Conservation (phyloP, 2,888 invertebrate species). For the Eristalis pertinax region DNA sequence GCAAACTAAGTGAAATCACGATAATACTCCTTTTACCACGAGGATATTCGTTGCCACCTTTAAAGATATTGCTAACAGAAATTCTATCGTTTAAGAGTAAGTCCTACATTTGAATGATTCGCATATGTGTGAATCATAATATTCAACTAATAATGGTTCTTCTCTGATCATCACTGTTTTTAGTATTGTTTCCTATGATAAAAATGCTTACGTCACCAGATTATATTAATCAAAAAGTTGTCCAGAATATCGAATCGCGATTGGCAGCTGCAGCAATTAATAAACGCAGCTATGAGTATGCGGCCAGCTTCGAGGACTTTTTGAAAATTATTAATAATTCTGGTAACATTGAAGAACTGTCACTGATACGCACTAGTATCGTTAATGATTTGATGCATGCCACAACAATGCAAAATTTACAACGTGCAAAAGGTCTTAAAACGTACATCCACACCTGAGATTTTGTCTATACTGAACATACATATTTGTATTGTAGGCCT, state of each 20-base stretch:
- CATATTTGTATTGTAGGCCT: constrained; percentile 72
- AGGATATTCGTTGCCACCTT: constrained; percentile 89
- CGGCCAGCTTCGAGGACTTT: constrained; percentile 94
- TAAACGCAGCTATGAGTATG: constrained; percentile 91
- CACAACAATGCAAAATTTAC: constrained; percentile 93
- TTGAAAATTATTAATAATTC: constrained; percentile 91
- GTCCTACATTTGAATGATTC: constrained; percentile 20
- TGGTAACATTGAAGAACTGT: constrained; percentile 90
- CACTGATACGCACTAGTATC: constrained; percentile 91
- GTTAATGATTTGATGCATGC: constrained; percentile 97
- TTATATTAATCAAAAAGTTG: constrained; percentile 93
- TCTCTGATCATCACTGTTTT: background rate
- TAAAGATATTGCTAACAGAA: constrained; percentile 91
- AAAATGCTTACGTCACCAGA: constrained; percentile 94
- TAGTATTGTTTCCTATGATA: constrained; percentile 88
- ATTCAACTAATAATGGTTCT: background rate
- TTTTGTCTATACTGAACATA: background rate
- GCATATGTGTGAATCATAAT: background rate
- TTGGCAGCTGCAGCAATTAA: constrained; percentile 90
- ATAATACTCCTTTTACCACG: constrained; percentile 91
- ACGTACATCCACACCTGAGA: background rate
- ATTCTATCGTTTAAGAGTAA: constrained; percentile 92
- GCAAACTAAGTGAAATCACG: constrained; percentile 91
- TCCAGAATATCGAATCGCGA: constrained; percentile 91
- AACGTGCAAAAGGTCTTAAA: constrained; percentile 88